Conservation (phyloP, 2,888 invertebrate species). For the Caenorhabditis sp. region DNA sequence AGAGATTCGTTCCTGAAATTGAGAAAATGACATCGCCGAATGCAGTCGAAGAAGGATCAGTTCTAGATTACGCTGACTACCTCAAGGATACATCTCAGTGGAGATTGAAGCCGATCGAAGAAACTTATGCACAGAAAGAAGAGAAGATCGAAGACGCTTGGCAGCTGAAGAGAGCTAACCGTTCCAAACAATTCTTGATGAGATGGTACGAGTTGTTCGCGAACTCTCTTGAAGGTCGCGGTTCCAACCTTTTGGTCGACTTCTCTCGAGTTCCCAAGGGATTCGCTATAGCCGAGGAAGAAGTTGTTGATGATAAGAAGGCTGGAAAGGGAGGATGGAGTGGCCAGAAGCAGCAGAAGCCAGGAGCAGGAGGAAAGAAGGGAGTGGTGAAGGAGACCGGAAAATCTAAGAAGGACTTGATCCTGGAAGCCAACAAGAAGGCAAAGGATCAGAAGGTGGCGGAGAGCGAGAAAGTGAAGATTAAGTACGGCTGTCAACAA, state of each 20-base stretch:
- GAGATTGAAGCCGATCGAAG: conserved; percentile 78
- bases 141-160: conserved; percentile 76
- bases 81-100: conserved; percentile 72
- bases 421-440: conserved; percentile 79
- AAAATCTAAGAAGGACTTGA: conserved; percentile 80
- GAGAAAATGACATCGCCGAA: conserved; percentile 67
- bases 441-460: conserved; percentile 73
- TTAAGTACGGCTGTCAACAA: conserved; percentile 78
- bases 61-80: conserved; percentile 72
- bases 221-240: conserved; percentile 81
- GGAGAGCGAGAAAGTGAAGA: conserved; percentile 80
- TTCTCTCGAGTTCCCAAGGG: conserved; percentile 80
- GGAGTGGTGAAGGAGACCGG: conserved; percentile 69
- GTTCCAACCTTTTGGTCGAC: conserved; percentile 80
- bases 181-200: conserved; percentile 72
- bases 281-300: conserved; percentile 70
- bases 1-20: conserved; percentile 76
- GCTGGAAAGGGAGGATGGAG: conserved; percentile 69
- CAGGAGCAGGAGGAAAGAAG: conserved; percentile 70
- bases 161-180: conserved; percentile 73
- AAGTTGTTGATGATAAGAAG: conserved; percentile 70
- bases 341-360: conserved; percentile 68
- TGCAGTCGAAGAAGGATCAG: conserved; percentile 63
- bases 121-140: conserved; percentile 73
- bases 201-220: conserved; percentile 82